phyloP scores from a whole-genome alignment of 2,888 invertebrate species.

The Campopleginae sp. region DNA sequence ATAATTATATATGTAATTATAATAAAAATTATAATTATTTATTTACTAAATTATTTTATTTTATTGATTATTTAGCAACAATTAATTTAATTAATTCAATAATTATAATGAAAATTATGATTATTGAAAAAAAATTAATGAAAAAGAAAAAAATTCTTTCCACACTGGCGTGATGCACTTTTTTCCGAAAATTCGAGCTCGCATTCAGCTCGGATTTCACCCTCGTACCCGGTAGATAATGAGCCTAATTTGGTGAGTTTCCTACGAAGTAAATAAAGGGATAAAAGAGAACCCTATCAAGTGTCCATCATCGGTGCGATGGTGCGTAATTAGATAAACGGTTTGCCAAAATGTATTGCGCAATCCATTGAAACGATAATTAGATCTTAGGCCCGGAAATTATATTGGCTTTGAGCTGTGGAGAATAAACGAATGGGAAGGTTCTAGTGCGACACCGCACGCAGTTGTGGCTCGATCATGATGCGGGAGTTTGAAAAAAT shows the following conservation, averaged over 20 bases:
- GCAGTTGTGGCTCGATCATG: background rate
- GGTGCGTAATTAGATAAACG: conserved; percentile 37
- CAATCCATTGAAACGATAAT: background rate
- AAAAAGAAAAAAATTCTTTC: background rate
- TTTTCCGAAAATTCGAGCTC: background rate
- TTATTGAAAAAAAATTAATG: no score
- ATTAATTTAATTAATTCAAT: no score
- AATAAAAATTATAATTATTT: no score
- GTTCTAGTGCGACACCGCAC: no score
- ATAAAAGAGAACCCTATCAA: conserved; percentile 75
- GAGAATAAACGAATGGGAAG: no score
- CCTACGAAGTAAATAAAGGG: background rate
- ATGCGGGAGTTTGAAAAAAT: background rate
- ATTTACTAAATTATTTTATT: no score
- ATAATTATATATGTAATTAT: no score
- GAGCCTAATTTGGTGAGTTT: conserved; percentile 1
- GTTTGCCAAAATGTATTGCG: conserved; percentile 22
- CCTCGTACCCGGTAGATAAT: background rate
- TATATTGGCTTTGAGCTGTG: background rate
- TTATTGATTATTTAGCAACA: no score
- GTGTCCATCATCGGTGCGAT: conserved; percentile 82
- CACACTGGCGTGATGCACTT: background rate
- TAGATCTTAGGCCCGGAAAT: background rate
- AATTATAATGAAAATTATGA: no score
- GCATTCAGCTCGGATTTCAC: conserved; percentile 6